phyloP scores from a whole-genome alignment of 2,888 invertebrate species.

The Nasonovia ribisnigri region DNA sequence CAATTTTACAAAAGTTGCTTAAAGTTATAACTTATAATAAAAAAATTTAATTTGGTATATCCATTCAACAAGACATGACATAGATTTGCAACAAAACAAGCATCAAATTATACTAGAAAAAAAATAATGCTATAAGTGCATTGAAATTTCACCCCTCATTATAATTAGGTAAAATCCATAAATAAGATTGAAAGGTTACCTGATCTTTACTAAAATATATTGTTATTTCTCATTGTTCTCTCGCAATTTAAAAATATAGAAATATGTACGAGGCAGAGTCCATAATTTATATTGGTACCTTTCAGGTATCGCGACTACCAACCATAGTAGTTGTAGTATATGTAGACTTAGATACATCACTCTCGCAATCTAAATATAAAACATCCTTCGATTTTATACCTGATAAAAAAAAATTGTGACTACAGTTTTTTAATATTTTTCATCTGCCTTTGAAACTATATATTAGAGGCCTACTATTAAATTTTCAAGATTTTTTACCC shows the following conservation, averaged over 20 bases:
- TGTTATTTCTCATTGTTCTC: neutral
- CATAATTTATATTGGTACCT: neutral
- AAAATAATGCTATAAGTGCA: neutral
- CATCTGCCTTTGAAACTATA: too few relatives aligned
- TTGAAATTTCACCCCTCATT: neutral
- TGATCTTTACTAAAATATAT: neutral
- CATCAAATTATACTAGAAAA: neutral
- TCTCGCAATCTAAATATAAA: too few relatives aligned
- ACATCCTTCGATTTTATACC: too few relatives aligned
- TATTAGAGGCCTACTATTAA: too few relatives aligned
- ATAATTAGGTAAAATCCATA: neutral
- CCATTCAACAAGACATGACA: neutral
- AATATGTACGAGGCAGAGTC: neutral
- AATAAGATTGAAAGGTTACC: neutral
- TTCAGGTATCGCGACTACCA: too few relatives aligned
- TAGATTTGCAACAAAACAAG: neutral
- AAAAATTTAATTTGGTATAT: neutral
- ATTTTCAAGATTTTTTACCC: too few relatives aligned
- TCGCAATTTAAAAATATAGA: neutral
- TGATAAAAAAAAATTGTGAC: too few relatives aligned
- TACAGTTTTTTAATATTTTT: too few relatives aligned
- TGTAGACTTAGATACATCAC: too few relatives aligned
- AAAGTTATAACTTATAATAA: constrained; percentile 72
- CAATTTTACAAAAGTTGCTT: constrained; percentile 81
- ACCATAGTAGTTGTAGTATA: too few relatives aligned